phyloP scores from a whole-genome alignment of 2,113 vertebrate genomes.

The Corythornis cristatus region DNA sequence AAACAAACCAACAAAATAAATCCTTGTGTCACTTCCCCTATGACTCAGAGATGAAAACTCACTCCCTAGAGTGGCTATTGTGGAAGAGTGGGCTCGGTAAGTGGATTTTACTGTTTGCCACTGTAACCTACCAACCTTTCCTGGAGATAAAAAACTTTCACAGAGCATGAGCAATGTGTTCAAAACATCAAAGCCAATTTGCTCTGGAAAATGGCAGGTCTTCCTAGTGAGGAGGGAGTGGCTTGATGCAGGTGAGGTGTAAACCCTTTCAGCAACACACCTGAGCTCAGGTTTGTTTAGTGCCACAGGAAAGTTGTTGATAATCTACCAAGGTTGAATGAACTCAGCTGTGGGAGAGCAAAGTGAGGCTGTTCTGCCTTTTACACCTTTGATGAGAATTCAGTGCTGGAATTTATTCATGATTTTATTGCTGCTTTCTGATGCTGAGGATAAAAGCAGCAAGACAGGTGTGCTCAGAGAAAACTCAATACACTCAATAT shows the following conservation, averaged over 20 bases:
- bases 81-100: background rate
- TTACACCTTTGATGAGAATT: background rate
- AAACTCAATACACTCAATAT: background rate
- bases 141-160: background rate
- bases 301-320: background rate
- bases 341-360: background rate
- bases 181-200: background rate
- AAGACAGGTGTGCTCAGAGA: rapidly evolving
- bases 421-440: background rate
- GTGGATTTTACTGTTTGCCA: background rate
- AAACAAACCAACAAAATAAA: background rate
- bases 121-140: background rate
- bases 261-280: background rate
- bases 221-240: background rate
- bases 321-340: rapidly evolving
- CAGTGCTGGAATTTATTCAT: background rate
- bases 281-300: background rate
- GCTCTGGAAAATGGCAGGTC: background rate
- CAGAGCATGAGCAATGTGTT: background rate
- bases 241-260: background rate
- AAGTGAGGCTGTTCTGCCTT: background rate
- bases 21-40: conserved; percentile 20
- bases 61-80: background rate
- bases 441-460: background rate
- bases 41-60: conserved; percentile 49